Base-by-base conservation (phyloP, 2,888 invertebrate genomes). In the Platycnemis pennipes region DNA sequence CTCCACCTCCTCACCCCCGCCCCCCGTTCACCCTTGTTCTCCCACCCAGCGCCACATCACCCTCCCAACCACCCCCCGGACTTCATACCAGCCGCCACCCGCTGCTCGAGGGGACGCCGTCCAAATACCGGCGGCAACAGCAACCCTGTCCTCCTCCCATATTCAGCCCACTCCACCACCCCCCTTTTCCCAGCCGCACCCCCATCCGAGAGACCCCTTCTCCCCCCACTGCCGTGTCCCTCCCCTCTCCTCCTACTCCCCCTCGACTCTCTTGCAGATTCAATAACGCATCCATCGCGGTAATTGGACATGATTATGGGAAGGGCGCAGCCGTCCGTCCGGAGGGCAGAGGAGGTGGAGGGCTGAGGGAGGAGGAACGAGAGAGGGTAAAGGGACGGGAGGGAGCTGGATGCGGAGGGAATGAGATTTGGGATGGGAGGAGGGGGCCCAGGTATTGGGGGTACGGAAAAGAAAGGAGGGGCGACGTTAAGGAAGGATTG, bases 211-310 rank as follows among this genome's bases (percentile, higher is more conserved):
- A n/a, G n/a, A n/a, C n/a, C n/a, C 16, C 44, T 37, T 56, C 89
- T 31, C 49, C 53, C 46, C 46, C 46, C 37, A 37, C 88, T 56
- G 5, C 37, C 53, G n/a, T 16, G 46, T n/a, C 19, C 56, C 53
- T 53, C 53, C 88, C 88, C 45, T 88, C 26, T 22, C 63, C 53
- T 16, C 91, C 44, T 19, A 56, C 63, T 16, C 7, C 89, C 19
- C 56, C 89, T 37, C 45, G 91, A 56, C 22, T 56, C 56, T 53
- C 89, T 89, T n/a, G 91, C 91, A 91, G 91, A 91, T 91, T 91
- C 91, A 91, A 91, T 91, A 91, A 91, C 91, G 91, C 91, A 91
- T 91, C 91, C 91, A 91, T 91, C 91, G 91, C 56, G 91, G 91
- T 91, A 91, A 91, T 91, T 91, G 91, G 91, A 91, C 91, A 91